A percentile compares a stretch with the other conserved stretches of the same genome.
Conservation (phyloP, 2,797 vertebrate species). For the Periparus ater region DNA sequence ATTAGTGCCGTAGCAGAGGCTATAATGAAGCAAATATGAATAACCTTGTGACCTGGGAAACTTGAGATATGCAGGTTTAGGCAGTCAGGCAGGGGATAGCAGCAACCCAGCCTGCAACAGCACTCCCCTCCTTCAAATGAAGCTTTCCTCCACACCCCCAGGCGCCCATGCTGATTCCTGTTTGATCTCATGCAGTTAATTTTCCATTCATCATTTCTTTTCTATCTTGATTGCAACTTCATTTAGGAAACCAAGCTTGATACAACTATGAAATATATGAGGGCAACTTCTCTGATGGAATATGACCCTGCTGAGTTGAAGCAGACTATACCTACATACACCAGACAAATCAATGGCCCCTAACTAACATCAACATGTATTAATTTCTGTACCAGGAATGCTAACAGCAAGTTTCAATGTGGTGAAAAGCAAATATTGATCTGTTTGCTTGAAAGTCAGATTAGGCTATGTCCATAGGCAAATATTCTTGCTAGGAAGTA, state of each 20-base stretch:
- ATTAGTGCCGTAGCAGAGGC: neutral
- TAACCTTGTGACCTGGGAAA: neutral
- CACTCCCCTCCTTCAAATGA: neutral
- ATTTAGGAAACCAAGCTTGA: neutral
- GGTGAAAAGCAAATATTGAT: slow-evolving; percentile 53
- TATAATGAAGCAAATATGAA: neutral
- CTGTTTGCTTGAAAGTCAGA: slow-evolving; percentile 29
- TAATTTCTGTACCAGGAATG: slow-evolving; percentile 28
- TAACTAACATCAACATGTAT: neutral
- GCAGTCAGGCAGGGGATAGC: neutral
- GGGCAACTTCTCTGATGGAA: neutral
- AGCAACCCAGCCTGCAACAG: neutral
- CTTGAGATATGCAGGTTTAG: neutral
- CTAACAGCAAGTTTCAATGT: neutral
- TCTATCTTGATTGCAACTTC: neutral
- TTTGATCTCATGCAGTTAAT: neutral
- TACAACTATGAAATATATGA: neutral
- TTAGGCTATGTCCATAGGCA: slow-evolving; percentile 4
- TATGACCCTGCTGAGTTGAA: neutral
- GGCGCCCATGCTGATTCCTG: neutral
- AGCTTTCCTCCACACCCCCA: neutral
- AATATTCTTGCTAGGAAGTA: neutral
- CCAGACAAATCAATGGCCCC: neutral
- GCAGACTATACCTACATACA: neutral
- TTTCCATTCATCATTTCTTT: neutral